Base-by-base conservation (phyloP, 1,140 invertebrate genomes). In the Holotrichia oblita region DNA sequence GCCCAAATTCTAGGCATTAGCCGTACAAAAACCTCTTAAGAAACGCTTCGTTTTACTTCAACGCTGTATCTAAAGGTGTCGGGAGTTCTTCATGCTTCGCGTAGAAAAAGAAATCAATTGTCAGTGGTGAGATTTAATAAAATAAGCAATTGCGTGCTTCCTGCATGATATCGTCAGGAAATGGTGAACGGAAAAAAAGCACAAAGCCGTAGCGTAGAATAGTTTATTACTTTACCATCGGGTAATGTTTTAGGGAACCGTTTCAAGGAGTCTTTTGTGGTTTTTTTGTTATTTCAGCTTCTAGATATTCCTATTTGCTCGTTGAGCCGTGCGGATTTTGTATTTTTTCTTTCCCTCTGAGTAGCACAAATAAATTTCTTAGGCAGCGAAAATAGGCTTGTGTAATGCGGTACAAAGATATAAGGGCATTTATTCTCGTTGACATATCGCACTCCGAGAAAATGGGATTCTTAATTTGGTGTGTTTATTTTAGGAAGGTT, bases 81-180 rank as follows among this genome's bases (percentile, higher is more conserved):
- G 12, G 14, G 48, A 55, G 17, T 17, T 14, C 48, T 55, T 55
- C 48, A n/a, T 17, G 48, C 48, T 55, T n/a, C 10, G 4, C 17
- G 14, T 14, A n/a, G 17, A n/a, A 55, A 17, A n/a, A 55, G 48
- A 55, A 55, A 55, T 55, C 48, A 55, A 55, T 55, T 55, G 48
- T 55, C 48, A 55, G 17, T 12, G 48, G 48, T 6, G 48, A 55
- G 48, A 55, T 55, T 55, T 55, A 55, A 55, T 55, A 55, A 34
- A 34, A 55, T 55, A 55, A 17, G 48, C 48, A 55, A 55, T 55
- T 55, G 48, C 48, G 48, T 55, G 48, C 48, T 55, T 55, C 48
- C 48, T 55, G 48, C 48, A 17, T 55, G n/a, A n/a, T 17, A 55
- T 55, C 7, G 6, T 14, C n/a, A 17, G 12, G 14, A 17, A 14